A percentile compares a stretch with the other conserved stretches of the same genome.
Conservation (phyloP, 2,113 vertebrate genomes). For the Isichthys henryi region DNA sequence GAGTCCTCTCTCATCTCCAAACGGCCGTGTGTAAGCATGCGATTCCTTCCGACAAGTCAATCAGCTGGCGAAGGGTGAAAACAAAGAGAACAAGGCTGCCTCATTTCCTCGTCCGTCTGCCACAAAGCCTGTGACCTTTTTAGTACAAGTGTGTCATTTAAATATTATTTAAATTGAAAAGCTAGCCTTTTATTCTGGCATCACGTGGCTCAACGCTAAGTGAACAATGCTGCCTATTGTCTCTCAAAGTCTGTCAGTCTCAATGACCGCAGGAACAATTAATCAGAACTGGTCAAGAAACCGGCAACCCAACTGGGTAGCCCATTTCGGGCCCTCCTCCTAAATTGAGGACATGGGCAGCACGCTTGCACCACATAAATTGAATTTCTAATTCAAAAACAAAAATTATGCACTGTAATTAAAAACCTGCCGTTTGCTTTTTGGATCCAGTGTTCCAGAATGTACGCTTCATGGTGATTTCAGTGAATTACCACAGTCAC, state of each 20-base stretch:
- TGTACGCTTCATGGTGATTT: not conserved
- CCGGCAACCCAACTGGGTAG: slow-evolving; percentile 35
- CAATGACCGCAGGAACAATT: slow-evolving; percentile 47
- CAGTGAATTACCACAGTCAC: not conserved
- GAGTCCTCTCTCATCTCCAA: slow-evolving; percentile 7
- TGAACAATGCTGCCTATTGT: slow-evolving; percentile 49
- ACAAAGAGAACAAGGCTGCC: slow-evolving; percentile 3
- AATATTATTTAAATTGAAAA: slow-evolving; percentile 31
- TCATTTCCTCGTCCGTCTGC: slow-evolving; percentile 14
- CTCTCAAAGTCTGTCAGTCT: slow-evolving; percentile 47
- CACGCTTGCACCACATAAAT: slow-evolving; percentile 38
- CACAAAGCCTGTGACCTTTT: slow-evolving; percentile 44
- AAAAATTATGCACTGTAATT: slow-evolving; percentile 15
- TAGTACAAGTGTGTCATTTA: slow-evolving; percentile 17
- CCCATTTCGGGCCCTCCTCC: slow-evolving; percentile 32
- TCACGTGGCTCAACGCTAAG: slow-evolving; percentile 27
- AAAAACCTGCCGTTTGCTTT: slow-evolving; percentile 31
- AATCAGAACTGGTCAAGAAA: slow-evolving; percentile 44
- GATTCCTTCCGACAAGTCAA: slow-evolving; percentile 22
- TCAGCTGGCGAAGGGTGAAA: slow-evolving; percentile 32
- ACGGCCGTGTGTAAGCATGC: slow-evolving; percentile 19
- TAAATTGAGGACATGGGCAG: slow-evolving; percentile 39
- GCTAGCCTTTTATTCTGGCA: slow-evolving; percentile 31
- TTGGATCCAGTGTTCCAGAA: not conserved
- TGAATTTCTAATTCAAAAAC: slow-evolving; percentile 37